These are phyloP conservation scores for Parascotia fuliginaria DNA, from an alignment of 2,888 invertebrate species.

Conservation along the genomic window DNA sequence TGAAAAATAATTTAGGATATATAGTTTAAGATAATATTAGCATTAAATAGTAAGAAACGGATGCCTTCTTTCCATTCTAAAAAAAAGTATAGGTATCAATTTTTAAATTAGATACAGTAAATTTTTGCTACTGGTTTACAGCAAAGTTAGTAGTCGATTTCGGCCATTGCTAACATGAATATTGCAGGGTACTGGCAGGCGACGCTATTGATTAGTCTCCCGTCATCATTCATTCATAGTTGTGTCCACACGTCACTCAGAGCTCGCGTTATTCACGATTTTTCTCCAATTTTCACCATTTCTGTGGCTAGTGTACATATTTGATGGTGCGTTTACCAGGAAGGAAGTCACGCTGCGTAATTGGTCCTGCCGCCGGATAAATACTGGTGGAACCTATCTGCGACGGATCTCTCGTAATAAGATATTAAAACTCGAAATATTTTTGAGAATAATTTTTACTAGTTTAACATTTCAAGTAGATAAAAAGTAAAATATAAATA, in stretches of 20 bases:
- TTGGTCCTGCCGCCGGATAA: slow-evolving; percentile 65
- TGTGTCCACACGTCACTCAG: slow-evolving; percentile 65
- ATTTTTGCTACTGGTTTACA: neutral
- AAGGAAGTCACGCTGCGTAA: slow-evolving; percentile 71
- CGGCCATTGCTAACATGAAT: slow-evolving; percentile 62
- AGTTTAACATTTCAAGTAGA: too few species aligned
- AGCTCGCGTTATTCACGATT: slow-evolving; percentile 33
- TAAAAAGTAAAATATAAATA: too few species aligned
- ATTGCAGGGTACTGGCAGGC: slow-evolving; percentile 56
- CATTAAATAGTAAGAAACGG: too few species aligned
- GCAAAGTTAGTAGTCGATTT: slow-evolving; percentile 44
- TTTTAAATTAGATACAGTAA: too few species aligned
- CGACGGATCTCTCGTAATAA: slow-evolving; percentile 53
- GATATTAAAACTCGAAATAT: slow-evolving; percentile 49
- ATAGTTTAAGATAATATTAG: too few species aligned
- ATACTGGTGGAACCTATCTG: slow-evolving; percentile 54
- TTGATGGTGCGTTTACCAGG: slow-evolving; percentile 71
- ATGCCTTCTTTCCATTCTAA: too few species aligned
- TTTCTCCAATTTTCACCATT: slow-evolving; percentile 55
- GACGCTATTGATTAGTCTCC: slow-evolving; percentile 63
- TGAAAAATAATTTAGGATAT: too few species aligned
- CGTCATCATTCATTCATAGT: slow-evolving; percentile 75
- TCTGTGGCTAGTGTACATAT: slow-evolving; percentile 68
- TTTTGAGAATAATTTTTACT: too few species aligned
- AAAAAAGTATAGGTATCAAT: too few species aligned